These are phyloP conservation scores for Tribolium freemani DNA, from an alignment of 2,888 invertebrate genomes.

Conservation along the genomic window DNA sequence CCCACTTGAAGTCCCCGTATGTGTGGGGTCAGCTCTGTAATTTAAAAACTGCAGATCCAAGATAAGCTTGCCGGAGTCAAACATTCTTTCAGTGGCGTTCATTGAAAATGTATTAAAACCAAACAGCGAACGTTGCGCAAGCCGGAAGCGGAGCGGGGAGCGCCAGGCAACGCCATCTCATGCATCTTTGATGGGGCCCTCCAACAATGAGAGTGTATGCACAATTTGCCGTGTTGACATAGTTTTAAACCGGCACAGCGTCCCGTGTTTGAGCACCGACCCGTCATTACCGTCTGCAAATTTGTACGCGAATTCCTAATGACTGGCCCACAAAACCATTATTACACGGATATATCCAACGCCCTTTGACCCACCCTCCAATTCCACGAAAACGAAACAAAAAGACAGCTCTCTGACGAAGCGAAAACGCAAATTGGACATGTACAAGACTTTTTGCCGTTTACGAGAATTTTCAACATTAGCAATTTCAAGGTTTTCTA, in stretches of 20 bases:
- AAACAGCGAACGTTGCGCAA: slow-evolving; percentile 59
- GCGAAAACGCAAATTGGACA: slow-evolving; percentile 20
- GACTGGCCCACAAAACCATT: slow-evolving; percentile 36
- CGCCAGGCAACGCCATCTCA: slow-evolving; percentile 56
- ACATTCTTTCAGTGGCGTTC: slow-evolving; percentile 64
- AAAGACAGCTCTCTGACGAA: slow-evolving; percentile 5
- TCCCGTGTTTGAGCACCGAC: slow-evolving; percentile 56
- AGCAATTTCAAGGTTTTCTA: neutral
- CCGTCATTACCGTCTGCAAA: slow-evolving; percentile 59
- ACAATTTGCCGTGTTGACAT: slow-evolving; percentile 69
- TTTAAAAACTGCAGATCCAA: slow-evolving; percentile 54
- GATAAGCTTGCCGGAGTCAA: slow-evolving; percentile 51
- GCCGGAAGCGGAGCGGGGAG: slow-evolving; percentile 39
- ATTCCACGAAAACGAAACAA: neutral
- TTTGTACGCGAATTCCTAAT: slow-evolving; percentile 59
- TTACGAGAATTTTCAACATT: slow-evolving; percentile 4
- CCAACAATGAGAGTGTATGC: slow-evolving; percentile 67
- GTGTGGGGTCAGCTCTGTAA: slow-evolving; percentile 52
- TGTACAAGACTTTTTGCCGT: neutral
- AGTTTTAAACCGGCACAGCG: slow-evolving; percentile 64
- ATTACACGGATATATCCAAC: neutral
- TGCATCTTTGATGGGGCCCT: slow-evolving; percentile 66
- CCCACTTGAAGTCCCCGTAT: neutral
- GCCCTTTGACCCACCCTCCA: slow-evolving; percentile 9
- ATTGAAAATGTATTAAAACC: slow-evolving; percentile 69